Evolutionary conservation across 2,113 vertebrate genomes (phyloP).

Genomic region (Clarias gariepinus): DNA sequence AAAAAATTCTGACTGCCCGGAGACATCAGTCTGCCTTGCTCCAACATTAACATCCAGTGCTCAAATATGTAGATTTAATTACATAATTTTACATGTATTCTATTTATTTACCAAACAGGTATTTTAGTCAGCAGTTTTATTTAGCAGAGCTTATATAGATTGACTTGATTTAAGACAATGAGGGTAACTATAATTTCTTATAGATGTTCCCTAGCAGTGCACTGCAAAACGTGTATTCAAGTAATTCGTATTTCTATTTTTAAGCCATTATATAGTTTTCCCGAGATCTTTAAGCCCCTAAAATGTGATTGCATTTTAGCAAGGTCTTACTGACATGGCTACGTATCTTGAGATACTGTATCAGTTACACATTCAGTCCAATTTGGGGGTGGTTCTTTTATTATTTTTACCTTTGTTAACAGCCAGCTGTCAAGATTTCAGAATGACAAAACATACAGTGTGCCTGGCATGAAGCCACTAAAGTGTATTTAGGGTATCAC

Average conservation of each 20-base stretch:
- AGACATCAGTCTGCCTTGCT: neutral
- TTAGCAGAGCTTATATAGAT: constrained; percentile 4
- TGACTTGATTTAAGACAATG: constrained; percentile 26
- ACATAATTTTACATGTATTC: constrained; percentile 32
- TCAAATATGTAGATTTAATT: constrained; percentile 34
- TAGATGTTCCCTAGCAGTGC: constrained; percentile 37
- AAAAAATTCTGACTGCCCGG: neutral
- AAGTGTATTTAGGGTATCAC: constrained; percentile 44
- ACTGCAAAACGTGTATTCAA: constrained; percentile 37
- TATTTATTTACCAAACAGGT: constrained; percentile 25
- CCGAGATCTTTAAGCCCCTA: constrained; percentile 49
- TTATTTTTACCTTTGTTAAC: constrained; percentile 49
- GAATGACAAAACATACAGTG: constrained; percentile 11
- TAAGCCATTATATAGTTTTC: constrained; percentile 27
- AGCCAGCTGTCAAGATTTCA: constrained; percentile 44
- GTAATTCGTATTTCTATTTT: constrained; percentile 24
- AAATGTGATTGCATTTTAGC: constrained; percentile 59
- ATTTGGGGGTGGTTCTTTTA: constrained; percentile 41
- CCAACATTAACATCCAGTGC: constrained; percentile 15
- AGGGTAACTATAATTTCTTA: constrained; percentile 43
- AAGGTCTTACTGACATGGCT: constrained; percentile 43
- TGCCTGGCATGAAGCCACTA: neutral
- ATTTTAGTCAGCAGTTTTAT: constrained; percentile 27
- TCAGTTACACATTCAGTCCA: constrained; percentile 64
- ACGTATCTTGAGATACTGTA: constrained; percentile 53